Conservation (phyloP, 2,113 vertebrate genomes). For the Halcyon malimbica region DNA sequence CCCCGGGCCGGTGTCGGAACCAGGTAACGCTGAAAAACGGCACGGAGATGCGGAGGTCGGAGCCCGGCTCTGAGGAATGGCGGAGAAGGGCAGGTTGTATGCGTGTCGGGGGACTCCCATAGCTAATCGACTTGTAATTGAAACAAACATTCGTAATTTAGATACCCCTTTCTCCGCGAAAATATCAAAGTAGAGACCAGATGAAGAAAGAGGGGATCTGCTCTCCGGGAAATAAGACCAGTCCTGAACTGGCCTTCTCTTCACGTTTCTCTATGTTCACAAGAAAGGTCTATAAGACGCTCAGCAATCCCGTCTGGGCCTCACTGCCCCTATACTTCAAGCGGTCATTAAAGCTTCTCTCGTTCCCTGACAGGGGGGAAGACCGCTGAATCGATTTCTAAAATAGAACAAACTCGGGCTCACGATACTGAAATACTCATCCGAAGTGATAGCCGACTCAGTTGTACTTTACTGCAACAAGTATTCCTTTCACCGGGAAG, state of each 20-base stretch:
- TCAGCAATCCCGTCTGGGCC: background rate
- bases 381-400: background rate
- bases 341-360: background rate
- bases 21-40: background rate
- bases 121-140: background rate
- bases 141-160: too few relatives aligned
- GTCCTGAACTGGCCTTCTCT: background rate
- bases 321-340: background rate
- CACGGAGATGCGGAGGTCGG: accelerated
- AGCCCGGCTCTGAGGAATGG: background rate
- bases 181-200: background rate
- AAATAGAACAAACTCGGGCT: background rate
- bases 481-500: background rate
- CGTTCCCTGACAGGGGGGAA: background rate
- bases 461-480: background rate
- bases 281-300: background rate
- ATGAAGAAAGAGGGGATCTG: background rate
- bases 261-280: background rate
- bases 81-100: background rate
- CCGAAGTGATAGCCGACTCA: background rate
- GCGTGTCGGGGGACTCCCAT: background rate
- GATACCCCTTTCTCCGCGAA: background rate
- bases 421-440: background rate
- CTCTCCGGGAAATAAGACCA: background rate
- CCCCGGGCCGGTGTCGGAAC: background rate